These are phyloP conservation scores for Lepeophtheirus salmonis DNA, from an alignment of 1,140 invertebrate genomes.

Conservation along the genomic window DNA sequence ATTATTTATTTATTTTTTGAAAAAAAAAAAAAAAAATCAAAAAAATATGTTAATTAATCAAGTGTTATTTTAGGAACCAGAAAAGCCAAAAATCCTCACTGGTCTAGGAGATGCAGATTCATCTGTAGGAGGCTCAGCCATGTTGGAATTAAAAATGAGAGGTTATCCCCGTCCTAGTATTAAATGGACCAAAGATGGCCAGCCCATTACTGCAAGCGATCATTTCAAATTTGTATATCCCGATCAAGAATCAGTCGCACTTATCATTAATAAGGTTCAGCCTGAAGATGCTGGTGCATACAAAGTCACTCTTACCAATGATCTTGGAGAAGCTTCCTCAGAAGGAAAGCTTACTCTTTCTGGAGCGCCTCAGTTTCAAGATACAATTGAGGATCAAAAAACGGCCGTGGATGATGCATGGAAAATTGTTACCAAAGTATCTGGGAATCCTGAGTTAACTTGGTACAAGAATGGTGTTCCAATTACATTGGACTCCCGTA, in stretches of 20 bases:
- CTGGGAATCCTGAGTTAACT: conserved; percentile 10
- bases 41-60: too few species aligned
- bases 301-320: conserved; percentile 61
- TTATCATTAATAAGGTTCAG: conserved; percentile 72
- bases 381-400: conserved; percentile 15
- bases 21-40: too few species aligned
- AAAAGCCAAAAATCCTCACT: conserved; percentile 46
- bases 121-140: conserved; percentile 67
- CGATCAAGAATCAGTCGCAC: conserved; percentile 69
- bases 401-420: conserved; percentile 15
- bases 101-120: conserved; percentile 51
- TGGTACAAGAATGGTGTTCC: conserved; percentile 60
- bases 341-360: conserved; percentile 55
- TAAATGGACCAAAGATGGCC: conserved; percentile 49
- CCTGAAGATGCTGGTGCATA: conserved; percentile 65
- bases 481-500: conserved; percentile 43
- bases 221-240: conserved; percentile 73
- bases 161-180: conserved; percentile 51
- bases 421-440: conserved; percentile 19
- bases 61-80: conserved; percentile 44
- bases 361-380: conserved; percentile 27
- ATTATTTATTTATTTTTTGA: conserved; percentile 16
- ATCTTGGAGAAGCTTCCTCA: conserved; percentile 58
- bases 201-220: conserved; percentile 54
- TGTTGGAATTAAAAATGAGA: conserved; percentile 65